A percentile compares a stretch with the other conserved stretches of the same genome.
These are phyloP conservation scores for Oryzaephilus surinamensis DNA, from an alignment of 1,140 invertebrate genomes.

Conservation along the genomic window DNA sequence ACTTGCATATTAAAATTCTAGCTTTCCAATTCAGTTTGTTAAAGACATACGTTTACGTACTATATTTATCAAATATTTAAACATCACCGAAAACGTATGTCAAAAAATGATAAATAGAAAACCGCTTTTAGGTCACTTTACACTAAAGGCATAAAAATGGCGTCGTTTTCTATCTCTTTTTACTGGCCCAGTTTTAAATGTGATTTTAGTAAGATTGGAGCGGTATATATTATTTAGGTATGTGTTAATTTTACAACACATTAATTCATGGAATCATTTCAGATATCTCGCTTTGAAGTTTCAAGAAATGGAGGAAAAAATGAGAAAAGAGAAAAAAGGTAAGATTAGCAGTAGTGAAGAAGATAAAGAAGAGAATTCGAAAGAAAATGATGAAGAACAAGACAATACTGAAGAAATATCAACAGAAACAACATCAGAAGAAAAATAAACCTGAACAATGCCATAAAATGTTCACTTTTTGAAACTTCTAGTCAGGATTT, in stretches of 20 bases:
- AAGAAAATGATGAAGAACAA: conserved; percentile 12
- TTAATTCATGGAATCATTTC: conserved; percentile 16
- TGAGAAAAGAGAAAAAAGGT: conserved; percentile 40
- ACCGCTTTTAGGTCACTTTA: too few species aligned
- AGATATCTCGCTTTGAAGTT: conserved; percentile 72
- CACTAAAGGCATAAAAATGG: too few species aligned
- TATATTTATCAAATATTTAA: too few species aligned
- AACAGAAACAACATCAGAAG: conserved; percentile 11
- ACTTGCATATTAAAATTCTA: too few species aligned
- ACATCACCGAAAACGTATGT: too few species aligned
- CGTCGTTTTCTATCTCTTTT: too few species aligned
- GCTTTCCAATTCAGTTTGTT: too few species aligned
- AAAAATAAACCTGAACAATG: conserved; percentile 15
- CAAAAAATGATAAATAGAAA: too few species aligned
- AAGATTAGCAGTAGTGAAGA: conserved; percentile 19
- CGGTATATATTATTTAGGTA: neutral
- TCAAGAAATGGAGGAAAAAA: conserved; percentile 70
- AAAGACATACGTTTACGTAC: too few species aligned
- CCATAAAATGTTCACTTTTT: conserved; percentile 3
- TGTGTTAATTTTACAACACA: neutral
- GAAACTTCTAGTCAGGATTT: too few species aligned
- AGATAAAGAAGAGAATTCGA: conserved; percentile 20
- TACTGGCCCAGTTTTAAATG: too few species aligned
- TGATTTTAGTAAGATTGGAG: too few species aligned
- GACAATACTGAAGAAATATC: conserved; percentile 20